Conservation (phyloP, 2,113 vertebrate genomes). For the Apistogramma diplotaenia region DNA sequence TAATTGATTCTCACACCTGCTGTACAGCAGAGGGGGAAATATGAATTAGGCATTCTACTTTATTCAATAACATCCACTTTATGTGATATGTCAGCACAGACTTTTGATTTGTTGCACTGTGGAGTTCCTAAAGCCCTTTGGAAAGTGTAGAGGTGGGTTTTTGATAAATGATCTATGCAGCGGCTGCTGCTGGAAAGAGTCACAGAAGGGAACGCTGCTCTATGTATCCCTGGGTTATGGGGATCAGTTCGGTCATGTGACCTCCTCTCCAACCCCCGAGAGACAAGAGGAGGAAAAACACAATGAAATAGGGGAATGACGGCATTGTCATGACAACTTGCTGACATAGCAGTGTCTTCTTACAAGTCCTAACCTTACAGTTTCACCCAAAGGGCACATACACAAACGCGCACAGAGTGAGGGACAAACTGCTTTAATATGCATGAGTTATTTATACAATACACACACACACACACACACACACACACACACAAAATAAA, state of each 20-base stretch:
- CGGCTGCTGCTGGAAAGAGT: conserved; percentile 18
- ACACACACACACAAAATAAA: not conserved
- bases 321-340: conserved; percentile 69
- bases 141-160: conserved; percentile 18
- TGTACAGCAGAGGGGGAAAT: not conserved
- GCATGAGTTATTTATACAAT: not conserved
- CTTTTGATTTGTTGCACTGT: conserved; percentile 1
- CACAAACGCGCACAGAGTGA: not conserved
- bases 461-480: not conserved
- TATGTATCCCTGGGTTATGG: conserved; percentile 35
- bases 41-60: conserved; percentile 16
- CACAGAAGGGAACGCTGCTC: not conserved
- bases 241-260: conserved; percentile 68
- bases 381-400: conserved; percentile 57
- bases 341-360: conserved; percentile 78
- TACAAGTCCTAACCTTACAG: conserved; percentile 72
- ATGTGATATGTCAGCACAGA: not conserved
- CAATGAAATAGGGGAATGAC: conserved; percentile 65
- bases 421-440: conserved; percentile 24
- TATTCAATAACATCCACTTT: conserved; percentile 13
- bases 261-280: conserved; percentile 22
- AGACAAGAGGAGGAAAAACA: conserved; percentile 52
- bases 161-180: conserved; percentile 40
- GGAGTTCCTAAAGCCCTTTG: conserved; percentile 4
- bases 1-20: conserved; percentile 19